phyloP scores from a whole-genome alignment of 2,888 invertebrate species.

The Ophion obscuratus region DNA sequence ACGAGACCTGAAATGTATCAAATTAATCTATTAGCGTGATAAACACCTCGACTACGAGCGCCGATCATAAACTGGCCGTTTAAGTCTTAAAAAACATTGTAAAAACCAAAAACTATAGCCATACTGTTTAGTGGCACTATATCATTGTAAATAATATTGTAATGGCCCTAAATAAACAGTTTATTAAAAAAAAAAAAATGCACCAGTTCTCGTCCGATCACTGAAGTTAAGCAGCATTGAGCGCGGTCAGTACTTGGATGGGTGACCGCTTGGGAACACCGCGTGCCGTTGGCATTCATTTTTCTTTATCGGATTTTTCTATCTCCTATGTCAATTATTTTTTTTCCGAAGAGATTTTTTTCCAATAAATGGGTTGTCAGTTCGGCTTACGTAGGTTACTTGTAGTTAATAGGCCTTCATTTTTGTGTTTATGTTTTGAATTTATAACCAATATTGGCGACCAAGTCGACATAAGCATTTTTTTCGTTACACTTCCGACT shows the following conservation, averaged over 20 bases:
- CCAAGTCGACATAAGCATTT: no score
- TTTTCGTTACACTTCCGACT: no score
- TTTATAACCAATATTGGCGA: no score
- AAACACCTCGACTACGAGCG: background rate
- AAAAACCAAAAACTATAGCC: background rate
- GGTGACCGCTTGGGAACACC: no score
- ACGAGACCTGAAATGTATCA: background rate
- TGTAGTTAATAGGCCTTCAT: no score
- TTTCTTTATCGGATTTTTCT: no score
- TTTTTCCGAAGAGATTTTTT: no score
- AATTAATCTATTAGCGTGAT: background rate
- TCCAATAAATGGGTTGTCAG: no score
- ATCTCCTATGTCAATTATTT: no score
- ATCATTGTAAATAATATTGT: background rate
- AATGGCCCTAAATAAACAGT: background rate
- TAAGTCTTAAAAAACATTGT: background rate
- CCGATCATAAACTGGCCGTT: background rate
- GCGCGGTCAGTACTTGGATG: background rate
- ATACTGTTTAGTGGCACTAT: background rate
- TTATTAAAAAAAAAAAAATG: background rate
- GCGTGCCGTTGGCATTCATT: no score
- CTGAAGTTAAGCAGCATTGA: background rate
- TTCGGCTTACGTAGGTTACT: no score
- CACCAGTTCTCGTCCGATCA: background rate
- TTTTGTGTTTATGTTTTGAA: no score